Base-by-base conservation (phyloP, 2,113 vertebrate species). In the Onychostoma macrolepis region DNA sequence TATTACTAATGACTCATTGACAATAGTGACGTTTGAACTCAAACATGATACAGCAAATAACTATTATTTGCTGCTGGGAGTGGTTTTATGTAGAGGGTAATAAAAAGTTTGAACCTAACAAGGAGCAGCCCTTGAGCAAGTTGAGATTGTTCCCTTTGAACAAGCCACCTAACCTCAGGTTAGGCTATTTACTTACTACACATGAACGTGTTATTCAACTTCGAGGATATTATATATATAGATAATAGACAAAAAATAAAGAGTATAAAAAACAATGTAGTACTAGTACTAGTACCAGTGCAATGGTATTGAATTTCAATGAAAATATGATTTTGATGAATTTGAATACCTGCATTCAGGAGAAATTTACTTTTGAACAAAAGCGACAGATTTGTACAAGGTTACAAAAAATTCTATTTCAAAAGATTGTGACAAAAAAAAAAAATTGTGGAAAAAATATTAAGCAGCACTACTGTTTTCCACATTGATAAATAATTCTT, bases 51-150 rank as follows among this genome's bases (percentile, higher is more conserved):
- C 8, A 50, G 13, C 6, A 28, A 45, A 50, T 50, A 50, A 30
- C 26, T 53, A 19, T 78, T 78, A 10, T 78, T 53, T 78, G 76
- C 76, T 30, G 4, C 30, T 53, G 17, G 76, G 76, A 78, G 76
- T 78, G 26, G 15, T 53, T 78, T 33, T 78, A 41, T 76, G n/a
- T 9, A 17, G 2, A 75, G 10, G 10, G 21, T 43, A 75, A 71
- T 71, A 33, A 71, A 26, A 36, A 28, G 6, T 33, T 4, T n/a
- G 9, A 74, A 74, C 3, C 33, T 2, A 50, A 53, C 43, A 33
- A 33, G 76, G 48, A 53, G 76, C 17, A 15, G 76, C 30, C 15
- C 1, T 2, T 21, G 75, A 50, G 43, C 6, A 50, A n/a, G n/a
- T n/a, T n/a, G n/a, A n/a, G 30, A 21, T 30, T 30, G 26, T 53